Evolutionary conservation across 2,888 invertebrate species (phyloP), one percentile per base, ranked within the genome.

Genomic region (Seira sanloemensis): DNA sequence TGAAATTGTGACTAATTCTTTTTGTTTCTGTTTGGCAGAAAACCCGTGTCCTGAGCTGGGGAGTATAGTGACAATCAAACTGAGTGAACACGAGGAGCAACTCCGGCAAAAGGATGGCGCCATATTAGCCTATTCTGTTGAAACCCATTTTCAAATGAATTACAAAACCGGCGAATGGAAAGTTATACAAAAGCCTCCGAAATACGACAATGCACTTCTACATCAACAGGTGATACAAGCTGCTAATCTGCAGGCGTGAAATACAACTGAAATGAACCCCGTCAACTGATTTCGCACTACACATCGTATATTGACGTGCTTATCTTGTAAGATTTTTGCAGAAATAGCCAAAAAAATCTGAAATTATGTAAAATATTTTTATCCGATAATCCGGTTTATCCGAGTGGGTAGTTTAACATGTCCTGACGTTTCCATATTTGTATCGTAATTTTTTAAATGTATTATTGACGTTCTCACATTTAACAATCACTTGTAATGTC

Each of bases 121-220:
- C 0, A 94, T 95, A 90, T 92, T 94, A 23, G 94, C 94, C 0
- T 95, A 96, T 91, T 92, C 96, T 74, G 96, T 96, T 0, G 98
- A 98, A 91, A 98, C 97, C 87, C 97, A 97, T 92, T 98, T 99
- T 94, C 97, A 98, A 91, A 97, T 99, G 97, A 98, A 99, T 92
- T 98, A 98, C 92, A 96, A 96, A 91, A 98, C 97, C 76, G 98
- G 98, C 26, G 98, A 98, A 91, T 99, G 98, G 98, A 98, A 98
- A 91, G 93, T 95, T 90, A 95, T 98, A 90, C 97, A 97, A 92
- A 98, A 98, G 18, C 96, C 95, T 91, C 93, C 96, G 82, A 94
- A 95, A 81, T 93, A 95, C 88, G 96, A 92, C 66, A 86, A 86
- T 50, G 85, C 78, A 72, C 19, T 82, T 50, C 19, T 82, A 2